Conservation (phyloP, 1,140 invertebrate genomes). For the Trachymyrmex cornetzi region DNA sequence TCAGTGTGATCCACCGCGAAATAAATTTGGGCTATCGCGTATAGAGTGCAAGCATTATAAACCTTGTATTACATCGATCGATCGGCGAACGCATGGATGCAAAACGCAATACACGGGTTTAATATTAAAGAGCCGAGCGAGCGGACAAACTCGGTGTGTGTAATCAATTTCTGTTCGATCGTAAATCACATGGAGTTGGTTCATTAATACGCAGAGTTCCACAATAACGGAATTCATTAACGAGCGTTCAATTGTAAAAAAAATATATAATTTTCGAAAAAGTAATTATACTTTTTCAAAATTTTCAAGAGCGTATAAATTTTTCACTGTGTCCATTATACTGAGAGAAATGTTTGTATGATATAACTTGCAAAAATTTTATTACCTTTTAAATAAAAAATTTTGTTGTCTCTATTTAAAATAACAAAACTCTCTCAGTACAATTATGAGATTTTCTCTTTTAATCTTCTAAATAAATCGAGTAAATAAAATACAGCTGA, state of each 20-base stretch:
- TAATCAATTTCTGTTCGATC: constrained; percentile 47
- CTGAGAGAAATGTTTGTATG: neutral
- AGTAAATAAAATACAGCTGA: neutral
- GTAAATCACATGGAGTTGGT: constrained; percentile 32
- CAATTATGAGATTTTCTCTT: neutral
- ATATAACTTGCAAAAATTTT: no score
- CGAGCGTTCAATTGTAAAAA: neutral
- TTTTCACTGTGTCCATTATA: neutral
- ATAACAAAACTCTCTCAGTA: no score
- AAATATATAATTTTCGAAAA: neutral
- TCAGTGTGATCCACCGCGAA: constrained; percentile 6
- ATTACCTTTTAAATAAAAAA: no score
- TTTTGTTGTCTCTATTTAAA: no score
- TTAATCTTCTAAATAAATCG: neutral
- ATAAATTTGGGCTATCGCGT: constrained; percentile 34
- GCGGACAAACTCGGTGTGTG: constrained; percentile 1
- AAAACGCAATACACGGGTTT: constrained; percentile 26
- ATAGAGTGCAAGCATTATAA: neutral
- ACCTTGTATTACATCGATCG: constrained; percentile 16
- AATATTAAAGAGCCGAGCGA: constrained; percentile 52
- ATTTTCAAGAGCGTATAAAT: neutral
- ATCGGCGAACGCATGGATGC: constrained; percentile 5
- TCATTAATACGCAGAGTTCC: constrained; percentile 42
- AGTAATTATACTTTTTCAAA: neutral
- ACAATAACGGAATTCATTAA: constrained; percentile 39